Evolutionary conservation across 2,888 invertebrate species (phyloP), one percentile per base, ranked within the genome.

Genomic region (Kryphioiulus occultus): DNA sequence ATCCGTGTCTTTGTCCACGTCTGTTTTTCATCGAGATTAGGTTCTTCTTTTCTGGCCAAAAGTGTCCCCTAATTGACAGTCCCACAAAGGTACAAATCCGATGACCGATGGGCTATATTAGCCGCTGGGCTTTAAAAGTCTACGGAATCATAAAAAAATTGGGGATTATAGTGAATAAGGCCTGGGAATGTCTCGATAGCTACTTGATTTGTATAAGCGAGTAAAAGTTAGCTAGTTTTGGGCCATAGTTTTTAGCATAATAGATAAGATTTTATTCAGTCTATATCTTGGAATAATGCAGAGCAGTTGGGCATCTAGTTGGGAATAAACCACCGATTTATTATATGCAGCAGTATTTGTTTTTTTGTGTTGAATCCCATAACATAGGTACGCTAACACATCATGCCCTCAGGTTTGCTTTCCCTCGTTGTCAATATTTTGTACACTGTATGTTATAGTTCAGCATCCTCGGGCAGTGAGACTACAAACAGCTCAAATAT

Each of bases 1-100:
- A 68, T 68, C 68, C 68, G 68, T 68, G 68, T 68, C 68, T 68
- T 68, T 68, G 68, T 68, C 68, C 68, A 26, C 68, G 22, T 26
- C 68, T 68, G 26, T 68, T 68, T 68, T 26, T n/a, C 68, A 68
- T 68, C 68, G 3, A 68, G 68, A 68, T 68, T 68, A 68, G 26
- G 68, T n/a, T 68, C 26, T 68, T 68, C 68, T 68, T 68, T 68
- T 68, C 15, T 26, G 68, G 68, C 9, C 26, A 26, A 26, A 68
- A 22, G 22, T 68, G 68, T 68, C 26, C 10, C 68, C 68, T 68
- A 68, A 68, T 68, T 68, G 68, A 68, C 68, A 68, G 68, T 68
- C 68, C 68, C 68, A 68, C 68, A 26, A 10, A 26, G 68, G 68
- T 26, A 68, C 68, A 68, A 26, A 68, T 68, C 68, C 68, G 68